These are phyloP conservation scores for Ochropleura plecta DNA, from an alignment of 2,888 invertebrate genomes.

Conservation along the genomic window DNA sequence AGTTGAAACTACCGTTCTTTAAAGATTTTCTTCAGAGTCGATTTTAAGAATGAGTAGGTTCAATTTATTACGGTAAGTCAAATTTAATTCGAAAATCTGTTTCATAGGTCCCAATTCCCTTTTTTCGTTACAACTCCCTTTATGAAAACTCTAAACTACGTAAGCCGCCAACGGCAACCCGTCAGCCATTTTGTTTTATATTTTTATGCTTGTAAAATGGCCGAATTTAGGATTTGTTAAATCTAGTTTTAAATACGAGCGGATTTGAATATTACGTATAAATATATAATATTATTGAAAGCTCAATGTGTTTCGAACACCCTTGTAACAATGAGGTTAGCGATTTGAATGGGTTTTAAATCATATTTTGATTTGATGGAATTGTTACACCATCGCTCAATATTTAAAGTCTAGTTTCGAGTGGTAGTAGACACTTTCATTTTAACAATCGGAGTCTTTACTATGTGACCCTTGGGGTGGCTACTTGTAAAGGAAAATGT, in stretches of 20 bases:
- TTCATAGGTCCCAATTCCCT: slow-evolving; percentile 82
- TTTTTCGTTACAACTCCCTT: slow-evolving; percentile 65
- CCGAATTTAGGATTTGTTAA: slow-evolving; percentile 57
- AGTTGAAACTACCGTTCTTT: slow-evolving; percentile 46
- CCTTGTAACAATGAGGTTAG: slow-evolving; percentile 83
- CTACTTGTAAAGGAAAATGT: too few species aligned
- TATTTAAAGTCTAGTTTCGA: slow-evolving; percentile 59
- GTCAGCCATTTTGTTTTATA: slow-evolving; percentile 71
- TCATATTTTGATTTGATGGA: slow-evolving; percentile 49
- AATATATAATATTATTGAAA: slow-evolving; percentile 83
- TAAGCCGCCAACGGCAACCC: slow-evolving; percentile 62
- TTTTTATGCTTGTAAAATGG: slow-evolving; percentile 61
- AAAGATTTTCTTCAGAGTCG: slow-evolving; percentile 6
- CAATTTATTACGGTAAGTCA: slow-evolving; percentile 51
- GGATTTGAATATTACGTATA: slow-evolving; percentile 74
- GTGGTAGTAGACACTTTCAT: slow-evolving; percentile 13
- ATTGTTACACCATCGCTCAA: slow-evolving; percentile 41
- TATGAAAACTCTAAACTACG: slow-evolving; percentile 53
- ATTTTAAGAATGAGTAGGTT: slow-evolving; percentile 35
- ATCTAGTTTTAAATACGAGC: slow-evolving; percentile 65
- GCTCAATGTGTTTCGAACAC: slow-evolving; percentile 88
- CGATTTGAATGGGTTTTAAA: slow-evolving; percentile 59
- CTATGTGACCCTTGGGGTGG: too few species aligned
- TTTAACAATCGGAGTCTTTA: slow-evolving; percentile 14
- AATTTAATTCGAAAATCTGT: slow-evolving; percentile 71